Conservation (phyloP, 2,888 invertebrate genomes). For the Aleiodes leptofemur region DNA sequence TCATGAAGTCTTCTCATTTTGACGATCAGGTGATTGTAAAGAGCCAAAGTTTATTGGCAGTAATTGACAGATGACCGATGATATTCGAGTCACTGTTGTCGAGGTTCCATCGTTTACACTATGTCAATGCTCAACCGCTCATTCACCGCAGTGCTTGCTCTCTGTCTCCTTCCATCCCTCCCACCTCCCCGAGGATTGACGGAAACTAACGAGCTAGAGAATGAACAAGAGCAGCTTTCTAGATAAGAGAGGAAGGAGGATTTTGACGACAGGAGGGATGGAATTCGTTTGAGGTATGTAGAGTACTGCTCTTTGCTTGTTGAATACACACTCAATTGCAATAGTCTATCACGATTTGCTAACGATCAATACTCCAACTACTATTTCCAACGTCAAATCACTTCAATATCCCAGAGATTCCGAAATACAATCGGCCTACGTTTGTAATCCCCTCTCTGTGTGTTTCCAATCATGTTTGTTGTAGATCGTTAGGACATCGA, state of each 20-base stretch:
- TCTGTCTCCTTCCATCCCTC: neutral
- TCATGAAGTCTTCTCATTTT: slow-evolving; percentile 7
- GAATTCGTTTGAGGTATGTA: neutral
- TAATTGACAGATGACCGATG: slow-evolving; percentile 36
- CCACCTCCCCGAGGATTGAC: neutral
- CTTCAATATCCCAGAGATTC: slow-evolving; percentile 22
- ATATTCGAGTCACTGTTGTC: slow-evolving; percentile 22
- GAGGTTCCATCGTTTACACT: slow-evolving; percentile 26
- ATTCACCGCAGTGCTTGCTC: slow-evolving; percentile 18
- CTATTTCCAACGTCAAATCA: slow-evolving; percentile 34
- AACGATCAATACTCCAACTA: slow-evolving; percentile 6
- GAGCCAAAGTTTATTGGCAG: neutral
- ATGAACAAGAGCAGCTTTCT: neutral
- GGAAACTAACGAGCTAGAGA: neutral
- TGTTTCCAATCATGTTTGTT: slow-evolving; percentile 12
- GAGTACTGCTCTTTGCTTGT: slow-evolving; percentile 16
- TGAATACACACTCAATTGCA: slow-evolving; percentile 12
- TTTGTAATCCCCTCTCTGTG: slow-evolving; percentile 12
- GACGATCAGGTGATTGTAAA: slow-evolving; percentile 12
- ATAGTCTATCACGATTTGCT: neutral
- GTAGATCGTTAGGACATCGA: neutral
- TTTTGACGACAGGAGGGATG: neutral
- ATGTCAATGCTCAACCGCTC: slow-evolving; percentile 21
- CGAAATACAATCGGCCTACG: slow-evolving; percentile 4
- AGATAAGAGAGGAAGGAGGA: neutral